phyloP scores from a whole-genome alignment of 2,888 invertebrate genomes.

The Noctua janthe region DNA sequence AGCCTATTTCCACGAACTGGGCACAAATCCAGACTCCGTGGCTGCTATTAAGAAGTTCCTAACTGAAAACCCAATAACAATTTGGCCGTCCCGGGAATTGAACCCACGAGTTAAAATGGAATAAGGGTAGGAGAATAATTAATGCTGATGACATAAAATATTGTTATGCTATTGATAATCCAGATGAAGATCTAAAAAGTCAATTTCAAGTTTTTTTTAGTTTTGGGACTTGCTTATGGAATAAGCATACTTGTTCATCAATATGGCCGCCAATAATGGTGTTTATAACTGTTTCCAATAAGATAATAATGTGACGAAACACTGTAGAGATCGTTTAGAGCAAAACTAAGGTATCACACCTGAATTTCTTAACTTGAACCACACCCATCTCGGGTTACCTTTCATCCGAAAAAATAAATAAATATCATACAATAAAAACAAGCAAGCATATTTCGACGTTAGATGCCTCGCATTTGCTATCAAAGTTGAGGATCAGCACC shows the following conservation, averaged over 20 bases:
- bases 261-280: background rate
- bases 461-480: slow-evolving; percentile 30
- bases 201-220: background rate
- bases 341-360: background rate
- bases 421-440: slow-evolving; percentile 37
- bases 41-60: too few species aligned
- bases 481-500: slow-evolving; percentile 46
- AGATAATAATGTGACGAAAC: background rate
- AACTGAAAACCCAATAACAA: too few species aligned
- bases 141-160: background rate
- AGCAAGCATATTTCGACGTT: slow-evolving; percentile 36
- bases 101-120: too few species aligned
- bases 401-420: slow-evolving; percentile 24
- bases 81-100: too few species aligned
- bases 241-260: background rate
- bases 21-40: too few species aligned
- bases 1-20: too few species aligned
- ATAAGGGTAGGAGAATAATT: background rate
- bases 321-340: background rate
- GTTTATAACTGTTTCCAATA: background rate
- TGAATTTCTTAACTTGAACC: background rate
- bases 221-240: background rate
- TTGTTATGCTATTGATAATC: background rate
- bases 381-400: background rate
- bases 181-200: background rate